Conservation (phyloP, 2,888 invertebrate species). For the Spisula subtruncata region DNA sequence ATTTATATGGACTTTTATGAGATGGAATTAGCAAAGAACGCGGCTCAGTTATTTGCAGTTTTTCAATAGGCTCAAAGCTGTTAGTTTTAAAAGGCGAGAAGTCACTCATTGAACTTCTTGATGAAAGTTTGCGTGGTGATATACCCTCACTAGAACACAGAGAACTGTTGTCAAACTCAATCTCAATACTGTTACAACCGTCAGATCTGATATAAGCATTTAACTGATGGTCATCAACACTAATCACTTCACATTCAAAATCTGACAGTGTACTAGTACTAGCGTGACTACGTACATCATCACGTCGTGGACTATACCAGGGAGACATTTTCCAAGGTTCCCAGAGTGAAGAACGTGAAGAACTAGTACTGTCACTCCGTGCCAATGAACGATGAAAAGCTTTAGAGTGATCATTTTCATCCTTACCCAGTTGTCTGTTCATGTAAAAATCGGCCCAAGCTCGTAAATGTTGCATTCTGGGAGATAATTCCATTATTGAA, state of each 20-base stretch:
- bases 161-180: slow-evolving; percentile 76
- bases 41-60: slow-evolving; percentile 5
- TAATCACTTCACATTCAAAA: slow-evolving; percentile 80
- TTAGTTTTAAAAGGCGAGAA: slow-evolving; percentile 50
- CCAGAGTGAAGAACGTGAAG: slow-evolving; percentile 51
- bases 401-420: slow-evolving; percentile 13
- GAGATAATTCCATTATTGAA: slow-evolving; percentile 29
- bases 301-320: slow-evolving; percentile 60
- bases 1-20: background rate
- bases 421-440: slow-evolving; percentile 42
- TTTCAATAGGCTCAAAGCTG: slow-evolving; percentile 37
- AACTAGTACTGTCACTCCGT: slow-evolving; percentile 44
- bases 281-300: slow-evolving; percentile 68
- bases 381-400: slow-evolving; percentile 1
- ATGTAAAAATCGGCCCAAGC: slow-evolving; percentile 60
- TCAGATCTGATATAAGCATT: slow-evolving; percentile 81
- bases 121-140: slow-evolving; percentile 59
- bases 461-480: slow-evolving; percentile 54
- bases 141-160: slow-evolving; percentile 57
- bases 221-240: slow-evolving; percentile 81
- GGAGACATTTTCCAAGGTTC: slow-evolving; percentile 63
- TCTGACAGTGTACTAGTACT: slow-evolving; percentile 73
- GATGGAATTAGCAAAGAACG: slow-evolving; percentile 39
- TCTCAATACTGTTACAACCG: slow-evolving; percentile 81
- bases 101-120: slow-evolving; percentile 49